Evolutionary conservation across 1,140 invertebrate genomes (phyloP), one percentile per base, ranked within the genome.

Genomic region (Cheumatopsyche charites): DNA sequence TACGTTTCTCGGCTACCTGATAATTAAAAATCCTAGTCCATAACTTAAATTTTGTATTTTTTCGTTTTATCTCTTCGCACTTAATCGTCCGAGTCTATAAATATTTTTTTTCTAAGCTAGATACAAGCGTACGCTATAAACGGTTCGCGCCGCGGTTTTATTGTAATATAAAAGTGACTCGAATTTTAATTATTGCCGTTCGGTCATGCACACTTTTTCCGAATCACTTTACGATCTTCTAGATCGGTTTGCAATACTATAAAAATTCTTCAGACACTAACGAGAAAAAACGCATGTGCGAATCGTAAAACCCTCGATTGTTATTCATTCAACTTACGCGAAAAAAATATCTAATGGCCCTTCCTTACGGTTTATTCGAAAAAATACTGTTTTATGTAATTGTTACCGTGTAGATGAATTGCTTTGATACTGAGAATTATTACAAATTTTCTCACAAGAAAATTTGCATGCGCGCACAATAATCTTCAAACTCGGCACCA

Each of bases 21-120:
- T 65, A 65, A 65, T 65, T 65, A 65, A 65, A 36, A 65, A 65
- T 36, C 42, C 36, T 12, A 65, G 41, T 65, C 62, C 26, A 62
- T 62, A 62, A 62, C 26, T 62, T 62, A n/a, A 41, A 41, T 62
- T 41, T 17, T 2, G 7, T 29, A 23, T 62, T 62, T 62, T 47
- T 47, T 47, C 43, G 15, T n/a, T 15, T 47, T 47, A 47, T 47
- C 17, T 62, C 15, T 62, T 62, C 62, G 41, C 62, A 65, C 62
- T 43, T 65, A 45, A 65, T 65, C 62, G 41, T 17, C 15, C 17
- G 17, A 65, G 15, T 45, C 62, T 17, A 65, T 65, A 65, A 65
- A 65, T 41, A 62, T 62, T 36, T 62, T 21, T n/a, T 58, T 36
- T 62, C 11, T 13, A 47, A 36, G 36, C 17, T 25, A 41, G 1